Percentiles rank a stretch among this genome's conserved stretches.
Conservation (phyloP, 1,140 invertebrate genomes). For the Neodiprion fabricii region DNA sequence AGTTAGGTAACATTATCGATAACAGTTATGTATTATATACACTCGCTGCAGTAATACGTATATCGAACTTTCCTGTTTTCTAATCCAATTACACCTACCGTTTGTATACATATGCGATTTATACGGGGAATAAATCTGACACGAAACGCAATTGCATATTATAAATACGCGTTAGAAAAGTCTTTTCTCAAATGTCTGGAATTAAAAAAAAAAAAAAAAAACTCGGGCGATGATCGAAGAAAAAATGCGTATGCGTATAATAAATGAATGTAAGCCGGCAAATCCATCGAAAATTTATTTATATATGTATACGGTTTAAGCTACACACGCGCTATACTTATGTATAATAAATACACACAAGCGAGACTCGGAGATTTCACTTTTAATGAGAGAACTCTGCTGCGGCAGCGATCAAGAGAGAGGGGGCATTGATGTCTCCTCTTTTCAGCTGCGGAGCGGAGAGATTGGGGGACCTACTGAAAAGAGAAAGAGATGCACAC, state of each 20-base stretch:
- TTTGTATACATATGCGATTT: neutral
- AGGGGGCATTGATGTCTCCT: neutral
- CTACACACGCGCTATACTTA: neutral
- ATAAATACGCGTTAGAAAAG: no score
- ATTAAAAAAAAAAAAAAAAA: no score
- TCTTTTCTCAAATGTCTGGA: no score
- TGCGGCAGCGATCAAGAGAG: neutral
- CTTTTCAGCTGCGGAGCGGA: neutral
- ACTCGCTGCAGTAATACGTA: neutral
- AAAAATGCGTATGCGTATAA: no score
- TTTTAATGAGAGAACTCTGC: neutral
- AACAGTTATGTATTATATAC: neutral
- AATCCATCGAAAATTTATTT: no score
- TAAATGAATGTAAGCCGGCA: no score
- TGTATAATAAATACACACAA: neutral
- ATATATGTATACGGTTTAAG: no score
- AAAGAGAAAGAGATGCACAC: neutral
- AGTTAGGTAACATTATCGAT: neutral
- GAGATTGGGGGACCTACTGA: neutral
- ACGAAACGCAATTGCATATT: no score
- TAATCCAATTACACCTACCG: neutral
- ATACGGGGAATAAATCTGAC: no score
- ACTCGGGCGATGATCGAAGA: no score
- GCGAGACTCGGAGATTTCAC: neutral
- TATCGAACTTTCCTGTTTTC: conserved; percentile 1